These are phyloP conservation scores for Austrolebias charrua DNA, from an alignment of 2,797 vertebrate genomes.

Conservation along the genomic window DNA sequence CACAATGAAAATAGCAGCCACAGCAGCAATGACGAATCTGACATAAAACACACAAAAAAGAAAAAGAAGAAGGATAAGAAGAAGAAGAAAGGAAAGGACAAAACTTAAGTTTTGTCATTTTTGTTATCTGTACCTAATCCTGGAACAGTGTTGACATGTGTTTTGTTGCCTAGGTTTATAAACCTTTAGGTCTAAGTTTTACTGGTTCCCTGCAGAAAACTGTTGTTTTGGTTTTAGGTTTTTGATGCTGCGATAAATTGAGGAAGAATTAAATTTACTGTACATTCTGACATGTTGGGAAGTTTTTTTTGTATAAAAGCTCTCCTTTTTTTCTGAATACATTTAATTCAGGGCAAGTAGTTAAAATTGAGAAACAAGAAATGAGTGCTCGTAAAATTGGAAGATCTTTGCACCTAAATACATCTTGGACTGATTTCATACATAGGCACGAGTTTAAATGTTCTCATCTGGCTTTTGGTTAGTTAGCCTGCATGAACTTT, in stretches of 20 bases:
- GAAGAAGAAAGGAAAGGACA: slow-evolving; percentile 54
- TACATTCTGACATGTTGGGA: not conserved
- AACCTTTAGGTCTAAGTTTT: not conserved
- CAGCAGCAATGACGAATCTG: slow-evolving; percentile 37
- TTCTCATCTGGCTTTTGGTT: not conserved
- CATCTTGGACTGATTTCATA: not conserved
- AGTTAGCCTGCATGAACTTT: not conserved
- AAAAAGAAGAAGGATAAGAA: slow-evolving; percentile 64
- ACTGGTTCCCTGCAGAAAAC: not conserved
- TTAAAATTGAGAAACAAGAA: not conserved
- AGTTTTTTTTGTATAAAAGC: not conserved
- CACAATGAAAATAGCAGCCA: slow-evolving; percentile 30
- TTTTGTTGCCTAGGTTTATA: not conserved
- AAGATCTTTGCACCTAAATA: not conserved
- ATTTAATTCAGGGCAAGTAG: not conserved
- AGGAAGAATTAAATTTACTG: not conserved
- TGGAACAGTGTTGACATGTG: not conserved
- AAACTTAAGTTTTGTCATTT: slow-evolving; percentile 3
- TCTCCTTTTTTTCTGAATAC: not conserved
- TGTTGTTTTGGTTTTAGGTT: not conserved
- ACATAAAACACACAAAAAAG: slow-evolving; percentile 63
- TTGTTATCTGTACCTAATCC: not conserved
- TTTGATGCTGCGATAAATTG: not conserved
- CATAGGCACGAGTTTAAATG: not conserved
- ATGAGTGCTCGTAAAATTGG: not conserved